Conservation (phyloP, 2,888 invertebrate genomes). For the Watsonalla cultraria region DNA sequence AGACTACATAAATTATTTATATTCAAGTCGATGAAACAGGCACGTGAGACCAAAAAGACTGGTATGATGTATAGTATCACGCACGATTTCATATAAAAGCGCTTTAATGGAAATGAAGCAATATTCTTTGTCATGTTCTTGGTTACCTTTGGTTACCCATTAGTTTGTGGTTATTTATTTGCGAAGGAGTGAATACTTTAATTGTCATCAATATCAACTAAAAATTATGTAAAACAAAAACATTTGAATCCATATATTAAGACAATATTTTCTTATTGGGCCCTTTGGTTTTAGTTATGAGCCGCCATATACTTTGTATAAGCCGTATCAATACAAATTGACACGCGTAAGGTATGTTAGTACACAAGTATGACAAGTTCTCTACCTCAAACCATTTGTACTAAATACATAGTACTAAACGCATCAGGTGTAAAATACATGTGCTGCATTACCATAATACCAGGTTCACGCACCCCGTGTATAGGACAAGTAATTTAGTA, state of each 20-base stretch:
- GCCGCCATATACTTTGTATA: no score
- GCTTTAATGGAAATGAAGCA: no score
- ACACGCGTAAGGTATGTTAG: not conserved
- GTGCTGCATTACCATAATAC: conserved; percentile 2
- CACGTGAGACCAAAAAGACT: not conserved
- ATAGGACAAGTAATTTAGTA: not conserved
- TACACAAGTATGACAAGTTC: not conserved
- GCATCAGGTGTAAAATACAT: conserved; percentile 1
- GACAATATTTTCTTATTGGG: no score
- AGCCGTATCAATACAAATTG: not conserved
- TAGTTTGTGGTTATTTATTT: no score
- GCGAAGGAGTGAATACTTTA: no score
- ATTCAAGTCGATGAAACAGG: not conserved
- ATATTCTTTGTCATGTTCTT: no score
- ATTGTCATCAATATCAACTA: no score
- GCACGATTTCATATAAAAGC: no score
- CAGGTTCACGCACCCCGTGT: not conserved
- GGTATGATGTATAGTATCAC: not conserved
- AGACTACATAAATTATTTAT: conserved; percentile 1
- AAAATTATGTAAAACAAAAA: no score
- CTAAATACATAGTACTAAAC: not conserved
- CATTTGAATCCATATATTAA: no score
- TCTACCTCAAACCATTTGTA: not conserved
- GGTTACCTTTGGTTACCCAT: no score
- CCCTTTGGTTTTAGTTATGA: no score